These are phyloP conservation scores for Psittacara wagleri DNA, from an alignment of 2,113 vertebrate species.

Conservation along the genomic window DNA sequence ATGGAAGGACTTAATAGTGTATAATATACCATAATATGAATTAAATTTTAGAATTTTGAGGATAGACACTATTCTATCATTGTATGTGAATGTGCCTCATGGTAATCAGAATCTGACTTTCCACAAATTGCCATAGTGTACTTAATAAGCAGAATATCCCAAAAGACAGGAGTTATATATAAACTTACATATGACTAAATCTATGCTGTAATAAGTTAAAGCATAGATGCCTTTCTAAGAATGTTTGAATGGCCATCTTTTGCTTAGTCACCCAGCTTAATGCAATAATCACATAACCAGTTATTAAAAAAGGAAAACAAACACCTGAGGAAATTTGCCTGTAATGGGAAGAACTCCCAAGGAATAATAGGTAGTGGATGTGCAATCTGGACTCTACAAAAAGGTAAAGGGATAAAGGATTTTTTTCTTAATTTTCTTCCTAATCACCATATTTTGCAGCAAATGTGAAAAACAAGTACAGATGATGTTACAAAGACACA, in stretches of 20 bases:
- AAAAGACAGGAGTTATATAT: background rate
- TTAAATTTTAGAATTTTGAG: background rate
- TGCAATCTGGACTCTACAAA: background rate
- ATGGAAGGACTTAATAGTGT: background rate
- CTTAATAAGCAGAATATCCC: background rate
- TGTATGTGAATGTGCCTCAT: background rate
- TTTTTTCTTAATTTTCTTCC: background rate
- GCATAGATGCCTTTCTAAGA: background rate
- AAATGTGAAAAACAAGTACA: background rate
- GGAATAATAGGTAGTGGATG: background rate
- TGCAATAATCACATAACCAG: background rate
- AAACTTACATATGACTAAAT: background rate
- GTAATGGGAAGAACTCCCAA: background rate
- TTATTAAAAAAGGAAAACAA: background rate
- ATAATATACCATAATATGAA: background rate
- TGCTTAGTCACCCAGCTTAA: background rate
- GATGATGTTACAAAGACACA: background rate
- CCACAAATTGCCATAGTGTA: background rate
- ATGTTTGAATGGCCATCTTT: background rate
- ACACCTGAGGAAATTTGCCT: background rate
- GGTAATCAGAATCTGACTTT: background rate
- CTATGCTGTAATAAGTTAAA: background rate
- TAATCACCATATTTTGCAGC: background rate
- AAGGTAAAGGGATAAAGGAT: background rate
- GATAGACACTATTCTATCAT: background rate